These are phyloP conservation scores for Paragorgia papillata DNA, from an alignment of 92 coral and sea anemone genomes.

Conservation along the genomic window DNA sequence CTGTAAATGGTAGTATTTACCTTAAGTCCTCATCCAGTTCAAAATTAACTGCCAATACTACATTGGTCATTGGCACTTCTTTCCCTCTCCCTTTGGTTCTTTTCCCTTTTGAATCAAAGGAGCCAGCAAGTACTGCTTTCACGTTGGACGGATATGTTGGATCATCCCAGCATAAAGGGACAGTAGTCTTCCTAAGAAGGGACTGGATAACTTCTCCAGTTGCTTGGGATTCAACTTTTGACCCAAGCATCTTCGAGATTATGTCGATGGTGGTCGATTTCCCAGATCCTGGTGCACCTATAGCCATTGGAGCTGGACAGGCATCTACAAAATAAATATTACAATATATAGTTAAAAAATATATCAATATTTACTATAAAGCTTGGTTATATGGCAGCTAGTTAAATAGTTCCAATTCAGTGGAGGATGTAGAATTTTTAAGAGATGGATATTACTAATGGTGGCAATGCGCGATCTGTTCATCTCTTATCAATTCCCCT, in stretches of 20 bases:
- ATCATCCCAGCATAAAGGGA: slow-evolving; percentile 51
- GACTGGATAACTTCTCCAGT: slow-evolving; percentile 44
- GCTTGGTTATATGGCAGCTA: too few species aligned
- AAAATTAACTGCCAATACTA: slow-evolving; percentile 43
- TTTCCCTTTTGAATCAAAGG: slow-evolving; percentile 50
- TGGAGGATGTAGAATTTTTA: too few species aligned
- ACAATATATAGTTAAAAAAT: too few species aligned
- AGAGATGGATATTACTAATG: too few species aligned
- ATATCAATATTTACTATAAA: too few species aligned
- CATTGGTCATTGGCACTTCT: slow-evolving; percentile 44
- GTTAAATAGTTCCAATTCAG: too few species aligned
- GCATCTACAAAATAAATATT: too few species aligned
- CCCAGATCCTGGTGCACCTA: too few species aligned
- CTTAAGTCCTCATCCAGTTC: slow-evolving; percentile 48
- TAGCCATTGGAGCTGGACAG: too few species aligned
- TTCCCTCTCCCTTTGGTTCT: slow-evolving; percentile 47
- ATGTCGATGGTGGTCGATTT: slow-evolving; percentile 39
- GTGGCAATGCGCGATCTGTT: too few species aligned
- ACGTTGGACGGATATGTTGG: slow-evolving; percentile 47
- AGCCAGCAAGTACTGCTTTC: slow-evolving; percentile 27
- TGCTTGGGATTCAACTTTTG: slow-evolving; percentile 47
- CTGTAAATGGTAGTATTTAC: background rate
- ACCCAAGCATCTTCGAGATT: slow-evolving; percentile 41
- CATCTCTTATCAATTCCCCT: too few species aligned
- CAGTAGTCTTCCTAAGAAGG: slow-evolving; percentile 35